phyloP scores from a whole-genome alignment of 2,888 invertebrate genomes.

The Heteromyza rotundicornis region DNA sequence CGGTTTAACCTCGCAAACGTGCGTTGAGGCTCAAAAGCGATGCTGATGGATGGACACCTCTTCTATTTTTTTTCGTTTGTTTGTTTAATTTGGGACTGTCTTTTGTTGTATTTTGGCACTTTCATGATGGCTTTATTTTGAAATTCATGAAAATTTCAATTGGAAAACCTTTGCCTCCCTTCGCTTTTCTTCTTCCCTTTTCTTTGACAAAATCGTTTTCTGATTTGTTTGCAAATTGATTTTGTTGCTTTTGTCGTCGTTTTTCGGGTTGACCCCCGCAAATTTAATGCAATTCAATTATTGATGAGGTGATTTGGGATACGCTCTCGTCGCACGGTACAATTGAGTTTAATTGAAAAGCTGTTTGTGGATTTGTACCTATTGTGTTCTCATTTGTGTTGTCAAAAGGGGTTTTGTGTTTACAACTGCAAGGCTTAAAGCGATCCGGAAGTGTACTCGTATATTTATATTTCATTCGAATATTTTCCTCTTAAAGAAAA shows the following conservation, averaged over 20 bases:
- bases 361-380: too few species aligned
- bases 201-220: slow-evolving; percentile 1
- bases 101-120: background rate
- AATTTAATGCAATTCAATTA: background rate
- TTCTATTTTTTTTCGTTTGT: too few species aligned
- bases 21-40: background rate
- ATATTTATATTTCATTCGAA: too few species aligned
- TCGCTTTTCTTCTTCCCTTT: background rate
- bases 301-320: background rate
- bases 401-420: too few species aligned
- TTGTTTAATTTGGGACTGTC: background rate
- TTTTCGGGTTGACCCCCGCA: background rate
- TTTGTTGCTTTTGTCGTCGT: slow-evolving; percentile 19
- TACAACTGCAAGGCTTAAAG: too few species aligned
- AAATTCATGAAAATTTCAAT: background rate
- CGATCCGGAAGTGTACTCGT: too few species aligned
- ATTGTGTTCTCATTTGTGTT: too few species aligned
- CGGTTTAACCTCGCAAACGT: too few species aligned
- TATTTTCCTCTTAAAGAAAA: too few species aligned
- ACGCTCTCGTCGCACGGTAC: too few species aligned
- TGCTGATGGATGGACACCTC: background rate
- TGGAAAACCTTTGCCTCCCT: background rate
- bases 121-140: background rate
- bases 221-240: background rate
- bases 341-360: background rate